phyloP scores from a whole-genome alignment of 2,797 vertebrate species.

The Nasua narica region DNA sequence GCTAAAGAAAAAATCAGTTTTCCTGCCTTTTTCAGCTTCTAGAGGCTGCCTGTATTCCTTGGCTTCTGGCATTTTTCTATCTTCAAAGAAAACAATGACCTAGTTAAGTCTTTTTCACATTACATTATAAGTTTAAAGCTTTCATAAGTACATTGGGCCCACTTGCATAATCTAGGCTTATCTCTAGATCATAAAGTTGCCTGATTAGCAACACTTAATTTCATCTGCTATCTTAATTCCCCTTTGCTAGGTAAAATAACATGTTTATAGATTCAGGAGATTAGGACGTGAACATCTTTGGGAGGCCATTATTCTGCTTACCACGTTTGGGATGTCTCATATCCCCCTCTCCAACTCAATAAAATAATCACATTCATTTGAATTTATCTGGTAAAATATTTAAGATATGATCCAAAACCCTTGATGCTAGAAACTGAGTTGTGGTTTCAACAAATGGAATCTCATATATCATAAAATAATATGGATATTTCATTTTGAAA shows the following conservation, averaged over 20 bases:
- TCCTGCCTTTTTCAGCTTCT: background rate
- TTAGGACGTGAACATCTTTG: background rate
- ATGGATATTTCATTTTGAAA: constrained; percentile 25
- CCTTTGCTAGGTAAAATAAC: background rate
- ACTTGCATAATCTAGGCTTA: background rate
- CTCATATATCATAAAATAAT: background rate
- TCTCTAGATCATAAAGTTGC: background rate
- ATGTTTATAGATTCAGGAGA: background rate
- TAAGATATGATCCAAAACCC: background rate
- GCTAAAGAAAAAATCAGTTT: background rate
- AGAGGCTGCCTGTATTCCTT: background rate
- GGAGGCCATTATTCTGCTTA: background rate
- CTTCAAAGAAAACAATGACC: background rate
- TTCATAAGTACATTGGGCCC: background rate
- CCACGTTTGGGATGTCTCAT: background rate
- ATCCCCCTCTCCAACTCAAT: background rate
- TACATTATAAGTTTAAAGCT: background rate
- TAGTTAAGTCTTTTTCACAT: background rate
- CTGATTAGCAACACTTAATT: background rate
- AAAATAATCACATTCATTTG: background rate
- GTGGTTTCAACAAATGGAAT: background rate
- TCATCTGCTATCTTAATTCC: background rate
- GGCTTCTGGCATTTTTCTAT: background rate
- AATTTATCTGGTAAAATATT: background rate
- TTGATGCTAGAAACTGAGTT: background rate